Base-by-base conservation (phyloP, 2,888 invertebrate species). In the Alcis repandata region DNA sequence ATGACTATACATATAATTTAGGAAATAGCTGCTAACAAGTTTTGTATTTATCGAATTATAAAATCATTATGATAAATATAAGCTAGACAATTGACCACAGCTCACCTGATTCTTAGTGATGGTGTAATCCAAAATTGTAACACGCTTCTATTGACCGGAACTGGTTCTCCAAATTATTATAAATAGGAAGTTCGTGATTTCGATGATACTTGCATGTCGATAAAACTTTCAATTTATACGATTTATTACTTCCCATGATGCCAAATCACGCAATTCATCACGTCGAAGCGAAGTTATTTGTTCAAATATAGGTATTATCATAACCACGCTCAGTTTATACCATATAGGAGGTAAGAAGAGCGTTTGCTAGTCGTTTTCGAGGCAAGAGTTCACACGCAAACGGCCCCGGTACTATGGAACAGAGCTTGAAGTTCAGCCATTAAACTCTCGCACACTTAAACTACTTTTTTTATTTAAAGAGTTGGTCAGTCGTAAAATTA, bases 331-430 rank as follows among this genome's bases (percentile, higher is more conserved):
- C 61, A 65, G 57, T 70, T 70, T 68, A 68, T 65, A 60, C 68
- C 67, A 56, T 69, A 69, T 64, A 70, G 52, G 54, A 67, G 60
- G 60, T 59, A 63, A 62, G 65, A 66, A 72, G 72, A 71, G 65
- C 67, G 40, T 70, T 65, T 51, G 45, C 40, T 15, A 66, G 52
- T 51, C 56, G 51, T 56, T 57, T 60, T 52, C 59, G 52, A 56
- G 45, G 45, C 38, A 56, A 77, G 76, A 78, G 85, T 86, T 87
- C 87, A 84, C 87, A 87, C 83, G 85, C 81, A 79, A 75, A 62
- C 78, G 79, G 77, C 75, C 78, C 69, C 75, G 77, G 74, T 79
- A 80, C 46, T 15, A 38, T 61, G 46, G 13, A 57, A 41, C 65
- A 66, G 65, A 53, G 32, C 17, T 32, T 1, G 1, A 52, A 19